These are phyloP conservation scores for Anolis apletophallus DNA, from an alignment of 2,797 vertebrate genomes.

Conservation along the genomic window DNA sequence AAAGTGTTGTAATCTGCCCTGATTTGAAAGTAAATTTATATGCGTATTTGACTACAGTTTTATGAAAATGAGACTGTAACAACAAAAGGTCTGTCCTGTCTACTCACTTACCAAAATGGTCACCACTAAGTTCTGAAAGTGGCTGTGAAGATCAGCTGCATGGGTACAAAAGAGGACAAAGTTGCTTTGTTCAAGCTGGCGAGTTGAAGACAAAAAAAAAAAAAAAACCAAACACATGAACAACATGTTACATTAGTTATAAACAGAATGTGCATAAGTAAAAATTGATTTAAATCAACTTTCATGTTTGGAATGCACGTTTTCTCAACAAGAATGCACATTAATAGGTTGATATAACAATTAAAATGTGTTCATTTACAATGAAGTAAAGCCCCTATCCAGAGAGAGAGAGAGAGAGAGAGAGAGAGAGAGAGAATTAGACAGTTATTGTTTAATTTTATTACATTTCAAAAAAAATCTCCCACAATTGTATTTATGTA, in stretches of 20 bases:
- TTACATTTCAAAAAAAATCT: background rate
- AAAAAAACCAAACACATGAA: too few relatives aligned
- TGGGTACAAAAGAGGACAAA: slow-evolving; percentile 97
- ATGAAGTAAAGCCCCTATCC: background rate
- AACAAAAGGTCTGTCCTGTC: background rate
- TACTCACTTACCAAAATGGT: slow-evolving; percentile 90
- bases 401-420: too few relatives aligned
- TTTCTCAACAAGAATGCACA: background rate
- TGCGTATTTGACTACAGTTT: background rate
- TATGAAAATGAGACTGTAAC: background rate
- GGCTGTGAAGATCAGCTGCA: slow-evolving; percentile 86
- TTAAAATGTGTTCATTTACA: background rate
- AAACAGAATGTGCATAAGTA: background rate
- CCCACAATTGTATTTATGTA: too few relatives aligned
- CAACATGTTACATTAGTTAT: background rate
- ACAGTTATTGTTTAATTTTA: background rate
- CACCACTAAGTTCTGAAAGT: slow-evolving; percentile 93
- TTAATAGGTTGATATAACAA: background rate
- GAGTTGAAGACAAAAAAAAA: slow-evolving; percentile 39
- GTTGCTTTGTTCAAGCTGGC: slow-evolving; percentile 94
- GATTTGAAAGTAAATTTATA: background rate
- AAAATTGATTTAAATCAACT: background rate
- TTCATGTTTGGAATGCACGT: slow-evolving; percentile 9
- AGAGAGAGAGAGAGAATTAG: too few relatives aligned
- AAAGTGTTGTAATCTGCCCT: background rate